Conservation (phyloP, 1,140 invertebrate genomes). For the Dendroctonus valens region DNA sequence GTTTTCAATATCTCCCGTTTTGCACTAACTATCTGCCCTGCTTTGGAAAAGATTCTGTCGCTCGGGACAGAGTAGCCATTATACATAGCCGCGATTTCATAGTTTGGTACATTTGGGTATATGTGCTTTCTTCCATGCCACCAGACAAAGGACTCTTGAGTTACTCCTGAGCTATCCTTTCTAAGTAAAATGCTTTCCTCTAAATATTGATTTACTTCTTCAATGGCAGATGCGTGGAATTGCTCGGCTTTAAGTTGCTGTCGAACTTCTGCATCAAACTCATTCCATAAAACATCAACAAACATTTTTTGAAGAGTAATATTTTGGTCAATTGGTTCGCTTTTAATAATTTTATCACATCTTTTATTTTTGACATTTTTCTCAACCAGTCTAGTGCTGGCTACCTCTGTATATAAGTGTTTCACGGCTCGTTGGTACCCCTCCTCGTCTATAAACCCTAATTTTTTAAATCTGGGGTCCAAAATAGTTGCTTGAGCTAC, state of each 20-base stretch:
- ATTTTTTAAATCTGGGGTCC: slow-evolving; percentile 39
- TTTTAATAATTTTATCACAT: too few species aligned
- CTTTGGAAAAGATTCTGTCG: slow-evolving; percentile 18
- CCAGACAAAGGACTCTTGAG: not conserved
- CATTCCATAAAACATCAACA: too few species aligned
- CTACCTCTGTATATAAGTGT: too few species aligned
- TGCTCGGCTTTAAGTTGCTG: not conserved
- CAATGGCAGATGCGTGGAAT: slow-evolving; percentile 4
- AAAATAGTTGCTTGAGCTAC: slow-evolving; percentile 47
- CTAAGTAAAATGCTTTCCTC: slow-evolving; percentile 38
- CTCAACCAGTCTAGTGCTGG: too few species aligned
- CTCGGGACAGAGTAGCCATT: slow-evolving; percentile 9
- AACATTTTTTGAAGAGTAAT: too few species aligned
- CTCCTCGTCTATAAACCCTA: too few species aligned
- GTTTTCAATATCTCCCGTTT: too few species aligned
- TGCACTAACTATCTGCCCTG: slow-evolving; percentile 6
- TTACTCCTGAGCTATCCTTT: slow-evolving; percentile 40
- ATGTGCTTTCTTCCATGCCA: slow-evolving; percentile 45
- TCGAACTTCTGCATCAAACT: too few species aligned
- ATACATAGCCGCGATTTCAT: slow-evolving; percentile 16
- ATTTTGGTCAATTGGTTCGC: too few species aligned
- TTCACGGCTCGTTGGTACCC: too few species aligned
- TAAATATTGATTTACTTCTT: slow-evolving; percentile 41
- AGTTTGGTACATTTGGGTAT: slow-evolving; percentile 32
- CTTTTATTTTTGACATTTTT: too few species aligned